A percentile compares a stretch with the other conserved stretches of the same genome.
phyloP scores from a whole-genome alignment of 2,797 vertebrate species.

The Loriculus beryllinus region DNA sequence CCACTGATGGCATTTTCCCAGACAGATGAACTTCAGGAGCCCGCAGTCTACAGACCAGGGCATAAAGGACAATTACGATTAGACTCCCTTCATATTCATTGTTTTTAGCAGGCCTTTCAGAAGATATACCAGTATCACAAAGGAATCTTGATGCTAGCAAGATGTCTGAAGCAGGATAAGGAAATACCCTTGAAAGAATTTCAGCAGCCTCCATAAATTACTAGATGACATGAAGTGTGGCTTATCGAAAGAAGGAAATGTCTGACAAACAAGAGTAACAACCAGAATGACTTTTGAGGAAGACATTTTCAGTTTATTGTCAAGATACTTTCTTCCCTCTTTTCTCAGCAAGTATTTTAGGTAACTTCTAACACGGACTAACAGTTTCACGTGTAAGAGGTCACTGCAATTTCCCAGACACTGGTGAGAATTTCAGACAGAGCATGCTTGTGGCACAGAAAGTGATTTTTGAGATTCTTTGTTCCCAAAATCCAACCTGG shows the following conservation, averaged over 20 bases:
- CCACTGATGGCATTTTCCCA: not conserved
- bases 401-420: not conserved
- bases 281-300: not conserved
- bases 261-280: constrained; percentile 9
- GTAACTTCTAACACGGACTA: not conserved
- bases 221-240: constrained; percentile 84
- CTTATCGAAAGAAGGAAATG: constrained; percentile 70
- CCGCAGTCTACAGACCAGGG: not conserved
- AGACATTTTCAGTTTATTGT: not conserved
- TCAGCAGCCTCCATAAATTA: constrained; percentile 82
- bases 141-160: constrained; percentile 79
- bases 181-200: constrained; percentile 74
- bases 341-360: not conserved
- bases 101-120: constrained; percentile 74
- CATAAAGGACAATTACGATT: not conserved
- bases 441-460: not conserved
- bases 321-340: not conserved
- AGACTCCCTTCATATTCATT: not conserved
- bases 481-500: not conserved
- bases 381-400: not conserved
- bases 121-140: constrained; percentile 76
- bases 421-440: not conserved
- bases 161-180: constrained; percentile 78
- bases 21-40: not conserved
- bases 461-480: not conserved